Evolutionary conservation across 2,113 vertebrate species (phyloP).

Genomic region (Platysteira castanea): DNA sequence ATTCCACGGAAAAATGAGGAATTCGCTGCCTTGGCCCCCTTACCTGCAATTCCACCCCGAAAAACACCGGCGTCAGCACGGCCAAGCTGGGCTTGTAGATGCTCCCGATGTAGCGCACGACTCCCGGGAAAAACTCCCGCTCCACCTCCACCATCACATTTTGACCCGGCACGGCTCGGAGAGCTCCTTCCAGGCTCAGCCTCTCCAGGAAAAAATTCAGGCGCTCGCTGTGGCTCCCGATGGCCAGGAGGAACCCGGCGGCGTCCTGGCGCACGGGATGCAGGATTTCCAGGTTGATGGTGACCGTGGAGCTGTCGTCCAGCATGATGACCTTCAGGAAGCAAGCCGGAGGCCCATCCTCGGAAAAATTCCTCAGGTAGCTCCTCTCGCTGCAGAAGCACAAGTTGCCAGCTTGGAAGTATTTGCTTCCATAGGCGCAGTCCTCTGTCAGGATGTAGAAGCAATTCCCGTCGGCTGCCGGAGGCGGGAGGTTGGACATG

Average conservation of each 20-base stretch:
- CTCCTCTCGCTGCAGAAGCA: constrained; percentile 40
- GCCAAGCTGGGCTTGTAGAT: not conserved
- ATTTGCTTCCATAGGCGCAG: not conserved
- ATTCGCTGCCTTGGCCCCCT: not conserved
- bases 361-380: not conserved
- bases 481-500: not conserved
- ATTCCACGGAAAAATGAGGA: accelerated
- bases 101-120: constrained; percentile 73
- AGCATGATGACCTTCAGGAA: constrained; percentile 24
- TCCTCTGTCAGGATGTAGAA: constrained; percentile 76
- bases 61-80: constrained; percentile 48
- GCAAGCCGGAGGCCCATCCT: accelerated
- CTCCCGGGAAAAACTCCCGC: constrained; percentile 45
- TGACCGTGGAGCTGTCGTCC: accelerated
- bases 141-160: constrained; percentile 63
- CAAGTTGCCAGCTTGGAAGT: constrained; percentile 53
- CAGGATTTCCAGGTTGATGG: not conserved
- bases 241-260: constrained; percentile 64
- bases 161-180: not conserved
- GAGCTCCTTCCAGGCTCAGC: constrained; percentile 41
- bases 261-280: not conserved
- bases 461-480: not conserved
- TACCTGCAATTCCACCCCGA: constrained; percentile 85
- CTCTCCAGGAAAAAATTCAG: constrained; percentile 61
- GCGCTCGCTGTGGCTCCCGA: constrained; percentile 48